A percentile compares a stretch with the other conserved stretches of the same genome.
Evolutionary conservation across 2,113 vertebrate genomes (phyloP).

Genomic region (Scomber scombrus): DNA sequence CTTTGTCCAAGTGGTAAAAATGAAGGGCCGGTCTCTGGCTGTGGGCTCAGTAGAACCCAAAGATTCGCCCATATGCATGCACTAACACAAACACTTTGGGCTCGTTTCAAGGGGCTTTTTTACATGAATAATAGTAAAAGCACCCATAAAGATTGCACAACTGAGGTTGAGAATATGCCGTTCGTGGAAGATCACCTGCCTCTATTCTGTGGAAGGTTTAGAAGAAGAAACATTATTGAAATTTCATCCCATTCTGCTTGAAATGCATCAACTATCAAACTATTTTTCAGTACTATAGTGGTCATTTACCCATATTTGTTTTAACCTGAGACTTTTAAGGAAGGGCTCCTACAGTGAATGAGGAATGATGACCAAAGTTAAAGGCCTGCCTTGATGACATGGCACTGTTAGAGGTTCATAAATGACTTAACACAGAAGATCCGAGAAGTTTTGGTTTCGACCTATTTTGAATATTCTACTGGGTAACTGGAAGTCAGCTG

Average conservation of each 20-base stretch:
- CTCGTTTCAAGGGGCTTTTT: conserved; percentile 51
- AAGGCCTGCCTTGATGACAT: conserved; percentile 47
- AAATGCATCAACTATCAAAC: conserved; percentile 49
- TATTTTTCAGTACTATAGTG: conserved; percentile 49
- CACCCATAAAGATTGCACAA: conserved; percentile 72
- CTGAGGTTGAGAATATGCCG: conserved; percentile 34
- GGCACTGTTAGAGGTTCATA: conserved; percentile 34
- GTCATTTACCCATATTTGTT: conserved; percentile 26
- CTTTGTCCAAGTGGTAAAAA: conserved; percentile 40
- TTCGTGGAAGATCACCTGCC: conserved; percentile 36
- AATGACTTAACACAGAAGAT: conserved; percentile 48
- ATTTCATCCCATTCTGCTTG: conserved; percentile 56
- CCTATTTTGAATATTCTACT: conserved; percentile 72
- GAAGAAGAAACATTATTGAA: conserved; percentile 43
- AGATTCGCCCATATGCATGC: conserved; percentile 75
- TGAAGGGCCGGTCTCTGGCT: conserved; percentile 54
- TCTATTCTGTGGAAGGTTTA: conserved; percentile 48
- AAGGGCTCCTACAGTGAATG: conserved; percentile 51
- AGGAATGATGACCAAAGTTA: conserved; percentile 70
- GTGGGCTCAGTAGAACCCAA: conserved; percentile 74
- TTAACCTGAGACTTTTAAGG: conserved; percentile 43
- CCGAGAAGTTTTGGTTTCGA: conserved; percentile 56
- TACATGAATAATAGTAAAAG: conserved; percentile 51
- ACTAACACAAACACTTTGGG: conserved; percentile 62
- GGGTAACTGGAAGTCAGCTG: conserved; percentile 73